Percentiles rank a stretch among this genome's conserved stretches.
These are phyloP conservation scores for Paradisaea rubra DNA, from an alignment of 2,113 vertebrate genomes.

Conservation along the genomic window DNA sequence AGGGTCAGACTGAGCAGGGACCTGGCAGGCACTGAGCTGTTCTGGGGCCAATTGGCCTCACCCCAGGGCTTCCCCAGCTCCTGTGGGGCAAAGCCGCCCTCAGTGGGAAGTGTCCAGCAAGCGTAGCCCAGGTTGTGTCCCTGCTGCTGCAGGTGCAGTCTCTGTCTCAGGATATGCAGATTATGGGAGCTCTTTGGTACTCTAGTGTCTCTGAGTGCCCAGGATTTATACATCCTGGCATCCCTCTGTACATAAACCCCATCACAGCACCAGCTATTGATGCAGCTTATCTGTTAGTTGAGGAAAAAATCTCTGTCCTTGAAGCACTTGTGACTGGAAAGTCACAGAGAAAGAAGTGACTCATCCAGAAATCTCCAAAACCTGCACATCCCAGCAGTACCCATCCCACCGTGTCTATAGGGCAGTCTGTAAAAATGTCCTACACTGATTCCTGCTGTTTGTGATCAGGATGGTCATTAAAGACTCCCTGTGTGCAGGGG, in stretches of 20 bases:
- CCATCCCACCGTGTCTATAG: not conserved
- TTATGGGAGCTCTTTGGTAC: not conserved
- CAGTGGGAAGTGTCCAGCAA: rapidly evolving
- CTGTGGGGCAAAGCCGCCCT: not conserved
- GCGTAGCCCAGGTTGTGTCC: not conserved
- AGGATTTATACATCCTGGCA: not conserved
- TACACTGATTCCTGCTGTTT: not conserved
- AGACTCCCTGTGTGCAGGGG: too few species aligned
- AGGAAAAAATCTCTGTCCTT: not conserved
- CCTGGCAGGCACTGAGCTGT: not conserved
- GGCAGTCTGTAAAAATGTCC: not conserved
- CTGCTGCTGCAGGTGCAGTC: not conserved
- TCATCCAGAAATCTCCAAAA: not conserved
- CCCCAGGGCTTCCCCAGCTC: not conserved
- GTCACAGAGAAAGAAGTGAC: not conserved
- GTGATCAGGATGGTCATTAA: not conserved
- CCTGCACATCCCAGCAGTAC: not conserved
- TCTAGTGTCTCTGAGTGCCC: not conserved
- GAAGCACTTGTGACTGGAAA: not conserved
- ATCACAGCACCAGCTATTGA: not conserved
- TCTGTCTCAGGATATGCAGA: not conserved
- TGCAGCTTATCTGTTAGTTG: not conserved
- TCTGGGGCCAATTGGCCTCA: not conserved
- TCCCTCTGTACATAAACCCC: not conserved
- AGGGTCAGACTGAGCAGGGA: not conserved